Evolutionary conservation across 2,113 vertebrate species (phyloP).

Genomic region (Neotragus moschatus): DNA sequence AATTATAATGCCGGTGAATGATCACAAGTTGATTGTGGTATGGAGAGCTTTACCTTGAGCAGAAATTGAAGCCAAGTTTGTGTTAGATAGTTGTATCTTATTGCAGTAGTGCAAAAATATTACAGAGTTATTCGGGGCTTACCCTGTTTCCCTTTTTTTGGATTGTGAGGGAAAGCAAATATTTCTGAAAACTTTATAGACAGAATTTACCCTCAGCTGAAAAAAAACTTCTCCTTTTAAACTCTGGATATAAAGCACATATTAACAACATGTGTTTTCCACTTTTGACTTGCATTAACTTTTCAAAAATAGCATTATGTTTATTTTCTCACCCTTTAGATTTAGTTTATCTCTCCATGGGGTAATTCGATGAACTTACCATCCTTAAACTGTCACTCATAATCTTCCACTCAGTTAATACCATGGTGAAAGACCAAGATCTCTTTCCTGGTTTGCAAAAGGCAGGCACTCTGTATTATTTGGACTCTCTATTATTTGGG

Average conservation of each 20-base stretch:
- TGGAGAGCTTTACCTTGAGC: not conserved
- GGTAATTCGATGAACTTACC: not conserved
- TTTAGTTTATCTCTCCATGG: not conserved
- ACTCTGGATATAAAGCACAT: not conserved
- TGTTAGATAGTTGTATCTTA: not conserved
- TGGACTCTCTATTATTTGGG: not conserved
- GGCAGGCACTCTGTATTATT: not conserved
- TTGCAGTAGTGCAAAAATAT: not conserved
- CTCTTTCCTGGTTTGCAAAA: not conserved
- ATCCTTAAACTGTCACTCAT: not conserved
- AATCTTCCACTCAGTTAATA: not conserved
- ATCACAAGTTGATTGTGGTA: not conserved
- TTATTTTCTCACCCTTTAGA: not conserved
- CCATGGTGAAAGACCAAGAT: not conserved
- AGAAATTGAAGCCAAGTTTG: not conserved
- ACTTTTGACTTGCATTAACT: not conserved
- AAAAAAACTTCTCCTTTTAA: not conserved
- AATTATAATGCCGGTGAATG: not conserved
- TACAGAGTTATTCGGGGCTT: not conserved
- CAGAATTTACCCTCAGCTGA: not conserved
- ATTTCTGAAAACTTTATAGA: not conserved
- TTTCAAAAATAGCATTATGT: constrained; percentile 1
- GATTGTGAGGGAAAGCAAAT: not conserved
- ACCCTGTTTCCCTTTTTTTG: not conserved
- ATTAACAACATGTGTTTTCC: not conserved